Evolutionary conservation across 2,888 invertebrate species (phyloP).

Genomic region (Oithona nana): DNA sequence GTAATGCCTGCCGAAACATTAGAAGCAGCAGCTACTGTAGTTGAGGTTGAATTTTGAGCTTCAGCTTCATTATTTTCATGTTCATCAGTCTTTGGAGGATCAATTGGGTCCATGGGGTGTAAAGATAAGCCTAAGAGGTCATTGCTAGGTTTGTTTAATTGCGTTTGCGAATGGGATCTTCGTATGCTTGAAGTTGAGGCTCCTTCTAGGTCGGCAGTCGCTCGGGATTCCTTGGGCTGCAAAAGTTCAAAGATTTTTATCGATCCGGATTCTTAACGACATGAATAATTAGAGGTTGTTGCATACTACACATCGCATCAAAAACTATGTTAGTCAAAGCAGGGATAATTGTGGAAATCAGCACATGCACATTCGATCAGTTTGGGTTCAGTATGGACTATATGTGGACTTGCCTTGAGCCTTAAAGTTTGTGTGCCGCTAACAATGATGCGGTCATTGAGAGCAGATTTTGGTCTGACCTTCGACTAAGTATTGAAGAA

Average conservation of each 20-base stretch:
- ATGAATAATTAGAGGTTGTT: too few species aligned
- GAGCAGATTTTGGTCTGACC: background rate
- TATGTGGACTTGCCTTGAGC: background rate
- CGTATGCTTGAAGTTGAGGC: background rate
- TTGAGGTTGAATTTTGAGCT: too few species aligned
- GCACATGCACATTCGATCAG: too few species aligned
- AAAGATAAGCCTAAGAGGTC: constrained; percentile 10
- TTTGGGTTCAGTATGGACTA: too few species aligned
- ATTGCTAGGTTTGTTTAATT: constrained; percentile 3
- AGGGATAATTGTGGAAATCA: too few species aligned
- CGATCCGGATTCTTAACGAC: too few species aligned
- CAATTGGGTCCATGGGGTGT: constrained; percentile 1
- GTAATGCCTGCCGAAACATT: too few species aligned
- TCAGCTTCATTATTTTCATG: background rate
- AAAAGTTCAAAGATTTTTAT: too few species aligned
- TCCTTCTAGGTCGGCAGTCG: background rate
- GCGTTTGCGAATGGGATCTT: background rate
- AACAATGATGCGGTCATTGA: background rate
- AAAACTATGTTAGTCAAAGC: too few species aligned
- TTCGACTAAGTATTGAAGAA: background rate
- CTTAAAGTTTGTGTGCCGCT: background rate
- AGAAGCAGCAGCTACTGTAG: too few species aligned
- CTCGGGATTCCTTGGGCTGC: background rate
- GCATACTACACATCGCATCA: too few species aligned
- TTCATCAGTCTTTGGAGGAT: background rate